Base-by-base conservation (phyloP, 2,888 invertebrate species). In the Mesochorus sp. region DNA sequence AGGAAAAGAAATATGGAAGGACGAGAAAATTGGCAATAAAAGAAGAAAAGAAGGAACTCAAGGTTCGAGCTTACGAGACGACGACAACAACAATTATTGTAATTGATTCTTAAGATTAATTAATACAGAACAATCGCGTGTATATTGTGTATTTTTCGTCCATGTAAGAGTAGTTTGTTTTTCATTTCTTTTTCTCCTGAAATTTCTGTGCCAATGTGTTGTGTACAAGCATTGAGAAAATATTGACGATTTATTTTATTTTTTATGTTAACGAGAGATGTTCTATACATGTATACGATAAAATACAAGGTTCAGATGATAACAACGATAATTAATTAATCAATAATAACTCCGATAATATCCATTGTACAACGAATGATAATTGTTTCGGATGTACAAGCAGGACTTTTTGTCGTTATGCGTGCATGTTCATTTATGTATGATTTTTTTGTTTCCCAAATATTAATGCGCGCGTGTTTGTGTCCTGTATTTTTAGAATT, bases 311-410 rank as follows among this genome's bases (percentile, higher is more conserved):
- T 57, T 42, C 21, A 61, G 42, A 62, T 57, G 44, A 59, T 49
- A 34, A 74, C 57, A 31, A 74, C 57, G 49, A 70, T 74, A 61
- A 64, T 34, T 12, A 34, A 64, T 42, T 42, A 42, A 49, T 49
- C 34, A 31, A 76, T 74, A 53, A 51, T 59, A 51, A 70, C 24
- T 51, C 74, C 53, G 44, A 70, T 31, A 71, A 77, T 77, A 73
- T 70, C 51, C 37, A 70, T 61, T 49, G 34, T 72, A 55, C 19
- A 39, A 62, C 62, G 21, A 77, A 57, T 71, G 67, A 74, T 62
- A 66, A 64, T 68, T 61, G 26, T 73, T 53, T 64, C 73, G 80
- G 81, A 80, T 80, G 80, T 81, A 82, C 82, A 80, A 81, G 81
- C 81, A 80, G 76, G 80, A 80, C 76, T 78, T 74, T 64, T 75